Evolutionary conservation across 2,797 vertebrate genomes (phyloP), one percentile per base, ranked within the genome.

Genomic region (Sebastes taczanowskii): DNA sequence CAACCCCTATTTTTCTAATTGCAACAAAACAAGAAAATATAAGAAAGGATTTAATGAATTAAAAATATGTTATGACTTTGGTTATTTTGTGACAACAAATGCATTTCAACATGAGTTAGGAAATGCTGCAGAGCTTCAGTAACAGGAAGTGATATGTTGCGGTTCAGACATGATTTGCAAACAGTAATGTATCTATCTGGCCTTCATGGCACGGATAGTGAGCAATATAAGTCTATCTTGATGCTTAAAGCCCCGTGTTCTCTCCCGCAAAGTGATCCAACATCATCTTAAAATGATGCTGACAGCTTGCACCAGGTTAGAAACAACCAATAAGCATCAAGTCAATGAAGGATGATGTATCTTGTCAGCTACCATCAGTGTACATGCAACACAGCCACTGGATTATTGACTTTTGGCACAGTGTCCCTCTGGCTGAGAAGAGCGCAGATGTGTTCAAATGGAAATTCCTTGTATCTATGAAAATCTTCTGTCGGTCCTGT

Each of bases 381-480:
- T 67, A 62, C 2, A 6, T 23, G 30, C 61, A 85, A 58, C 52
- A 34, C 22, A 71, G 30, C 10, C 11, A 78, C n/a, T 63, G 52
- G 70, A 73, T 78, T 78, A 82, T 69, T 71, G 69, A 79, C 46
- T 69, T 76, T 32, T 77, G 52, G 32, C 71, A 32, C 35, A 25
- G 56, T 46, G 23, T 71, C n/a, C 34, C 1, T 2, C 13, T 30
- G 29, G 25, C 46, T 69, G n/a, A 49, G 20, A 34, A 49, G 62
- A 71, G 52, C 61, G 52, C 27, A 61, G 42, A 11, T 1, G 0
- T n/a, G 22, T 23, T 63, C 30, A 71, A 61, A 78, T 22, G n/a
- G n/a, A 35, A 73, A 73, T 38, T 56, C 35, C n/a, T 53, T 49
- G 18, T 20, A 49, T 49, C 46, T 49, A 18, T 49, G 46, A 49